Percentiles rank a stretch among this genome's conserved stretches.
Evolutionary conservation across 2,888 invertebrate genomes (phyloP).

Genomic region (Nycteola revayana): DNA sequence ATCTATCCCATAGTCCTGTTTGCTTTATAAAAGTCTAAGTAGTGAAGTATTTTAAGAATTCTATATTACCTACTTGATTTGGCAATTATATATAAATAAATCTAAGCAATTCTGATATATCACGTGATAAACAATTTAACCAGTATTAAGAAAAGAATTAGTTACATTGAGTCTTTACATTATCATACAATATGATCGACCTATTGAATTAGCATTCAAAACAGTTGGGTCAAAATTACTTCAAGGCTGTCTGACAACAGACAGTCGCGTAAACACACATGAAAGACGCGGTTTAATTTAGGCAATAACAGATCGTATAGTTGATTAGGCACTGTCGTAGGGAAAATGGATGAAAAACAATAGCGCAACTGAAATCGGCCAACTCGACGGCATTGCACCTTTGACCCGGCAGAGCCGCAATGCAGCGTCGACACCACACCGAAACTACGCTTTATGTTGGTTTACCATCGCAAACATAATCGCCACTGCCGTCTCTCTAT

Average conservation of each 20-base stretch:
- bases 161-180: background rate
- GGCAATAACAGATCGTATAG: conserved; percentile 14
- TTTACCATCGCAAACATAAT: conserved; percentile 56
- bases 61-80: no score
- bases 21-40: no score
- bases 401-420: conserved; percentile 62
- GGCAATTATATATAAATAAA: no score
- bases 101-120: no score
- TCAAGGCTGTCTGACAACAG: conserved; percentile 42
- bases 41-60: no score
- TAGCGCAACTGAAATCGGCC: conserved; percentile 44
- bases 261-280: conserved; percentile 30
- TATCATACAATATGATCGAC: conserved; percentile 15
- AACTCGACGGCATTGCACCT: conserved; percentile 56
- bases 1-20: no score
- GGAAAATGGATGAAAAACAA: conserved; percentile 25
- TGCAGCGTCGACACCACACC: conserved; percentile 69
- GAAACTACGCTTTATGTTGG: conserved; percentile 43
- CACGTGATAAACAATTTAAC: no score
- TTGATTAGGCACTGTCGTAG: conserved; percentile 14
- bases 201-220: conserved; percentile 42
- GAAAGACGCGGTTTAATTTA: conserved; percentile 32
- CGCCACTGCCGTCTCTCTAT: no score
- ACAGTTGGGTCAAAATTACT: conserved; percentile 43
- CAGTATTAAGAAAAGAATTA: no score